Evolutionary conservation across 2,888 invertebrate genomes (phyloP).

Genomic region (Thera obeliscata): DNA sequence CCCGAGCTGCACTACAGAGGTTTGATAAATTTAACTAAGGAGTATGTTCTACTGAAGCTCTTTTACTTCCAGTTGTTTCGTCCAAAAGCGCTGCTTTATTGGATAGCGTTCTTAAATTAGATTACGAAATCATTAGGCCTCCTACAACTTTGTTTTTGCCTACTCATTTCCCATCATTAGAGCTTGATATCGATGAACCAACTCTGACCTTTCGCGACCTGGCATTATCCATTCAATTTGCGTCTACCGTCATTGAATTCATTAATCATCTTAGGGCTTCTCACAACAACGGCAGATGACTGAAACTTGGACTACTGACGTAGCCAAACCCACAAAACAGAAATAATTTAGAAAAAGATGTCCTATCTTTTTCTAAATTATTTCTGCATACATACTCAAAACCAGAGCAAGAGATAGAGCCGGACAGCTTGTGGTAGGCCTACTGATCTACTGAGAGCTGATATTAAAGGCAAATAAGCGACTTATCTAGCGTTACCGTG

Average conservation of each 20-base stretch:
- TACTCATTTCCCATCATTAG: constrained; percentile 44
- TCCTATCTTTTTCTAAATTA: no score
- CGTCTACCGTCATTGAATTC: constrained; percentile 48
- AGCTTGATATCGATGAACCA: constrained; percentile 47
- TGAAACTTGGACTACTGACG: background rate
- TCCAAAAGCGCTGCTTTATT: background rate
- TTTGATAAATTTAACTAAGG: no score
- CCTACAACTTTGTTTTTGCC: constrained; percentile 40
- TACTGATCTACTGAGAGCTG: no score
- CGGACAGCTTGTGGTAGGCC: no score
- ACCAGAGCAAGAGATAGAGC: no score
- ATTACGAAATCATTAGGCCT: constrained; percentile 32
- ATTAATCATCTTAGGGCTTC: constrained; percentile 55
- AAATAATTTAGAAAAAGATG: no score
- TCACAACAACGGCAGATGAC: constrained; percentile 39
- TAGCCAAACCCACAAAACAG: background rate
- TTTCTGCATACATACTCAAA: no score
- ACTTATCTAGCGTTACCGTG: background rate
- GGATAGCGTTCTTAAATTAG: background rate
- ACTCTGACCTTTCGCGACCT: constrained; percentile 52
- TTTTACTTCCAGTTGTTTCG: no score
- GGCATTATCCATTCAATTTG: constrained; percentile 58
- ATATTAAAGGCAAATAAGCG: background rate
- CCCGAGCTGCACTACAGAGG: no score
- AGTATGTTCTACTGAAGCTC: background rate